phyloP scores from a whole-genome alignment of 1,140 invertebrate genomes.

The Drosophila paulistorum region DNA sequence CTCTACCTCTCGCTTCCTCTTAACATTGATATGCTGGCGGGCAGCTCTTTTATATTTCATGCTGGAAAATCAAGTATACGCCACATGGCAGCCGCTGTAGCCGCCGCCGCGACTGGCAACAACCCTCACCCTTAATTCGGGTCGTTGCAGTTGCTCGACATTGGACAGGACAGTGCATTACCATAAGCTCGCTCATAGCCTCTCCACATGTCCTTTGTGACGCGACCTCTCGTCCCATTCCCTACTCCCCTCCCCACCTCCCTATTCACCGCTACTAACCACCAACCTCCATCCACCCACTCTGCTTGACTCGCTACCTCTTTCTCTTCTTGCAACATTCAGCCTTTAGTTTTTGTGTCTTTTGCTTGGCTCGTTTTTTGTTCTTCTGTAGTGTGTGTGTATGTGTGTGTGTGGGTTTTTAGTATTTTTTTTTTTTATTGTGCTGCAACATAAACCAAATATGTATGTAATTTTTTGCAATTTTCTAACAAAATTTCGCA shows the following conservation, averaged over 20 bases:
- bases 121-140: neutral
- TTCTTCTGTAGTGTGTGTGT: neutral
- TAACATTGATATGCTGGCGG: constrained; percentile 4
- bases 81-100: constrained; percentile 5
- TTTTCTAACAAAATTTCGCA: constrained; percentile 78
- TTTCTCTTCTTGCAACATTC: neutral
- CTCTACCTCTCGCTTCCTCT: neutral
- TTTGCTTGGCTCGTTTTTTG: constrained; percentile 20
- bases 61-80: constrained; percentile 62
- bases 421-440: constrained; percentile 34
- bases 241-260: neutral
- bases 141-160: constrained; percentile 35
- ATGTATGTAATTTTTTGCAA: constrained; percentile 79
- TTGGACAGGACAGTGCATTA: constrained; percentile 59
- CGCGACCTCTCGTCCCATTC: constrained; percentile 17
- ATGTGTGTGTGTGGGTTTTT: constrained; percentile 3
- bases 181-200: constrained; percentile 46
- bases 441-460: constrained; percentile 63
- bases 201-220: constrained; percentile 51
- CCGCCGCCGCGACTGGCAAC: neutral
- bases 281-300: neutral
- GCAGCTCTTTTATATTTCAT: constrained; percentile 44
- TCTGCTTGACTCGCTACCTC: no score
- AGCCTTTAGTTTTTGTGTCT: constrained; percentile 32
- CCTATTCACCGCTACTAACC: neutral